Evolutionary conservation across 2,113 vertebrate genomes (phyloP).

Genomic region (Spilogale gracilis): DNA sequence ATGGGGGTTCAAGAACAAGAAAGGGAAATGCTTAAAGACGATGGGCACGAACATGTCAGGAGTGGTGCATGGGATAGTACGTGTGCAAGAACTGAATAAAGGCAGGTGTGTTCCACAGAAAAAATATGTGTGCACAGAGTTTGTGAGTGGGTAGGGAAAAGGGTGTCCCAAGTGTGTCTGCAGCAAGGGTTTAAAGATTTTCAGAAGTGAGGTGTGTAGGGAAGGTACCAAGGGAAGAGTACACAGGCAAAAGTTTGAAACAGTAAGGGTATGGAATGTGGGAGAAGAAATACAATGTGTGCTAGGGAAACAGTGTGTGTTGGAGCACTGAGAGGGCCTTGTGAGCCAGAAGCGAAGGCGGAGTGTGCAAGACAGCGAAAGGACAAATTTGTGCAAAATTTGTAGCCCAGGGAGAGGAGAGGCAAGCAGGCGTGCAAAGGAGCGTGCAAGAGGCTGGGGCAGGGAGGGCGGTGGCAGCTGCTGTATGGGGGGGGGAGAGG

Average conservation of each 20-base stretch:
- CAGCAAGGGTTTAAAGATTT: constrained; percentile 68
- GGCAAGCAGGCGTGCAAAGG: constrained; percentile 62
- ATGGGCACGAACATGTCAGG: not conserved
- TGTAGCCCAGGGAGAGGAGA: constrained; percentile 59
- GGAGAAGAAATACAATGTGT: not conserved
- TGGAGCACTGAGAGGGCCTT: not conserved
- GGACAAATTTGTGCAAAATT: constrained; percentile 78
- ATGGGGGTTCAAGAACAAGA: not conserved
- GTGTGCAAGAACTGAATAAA: not conserved
- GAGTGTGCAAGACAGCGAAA: constrained; percentile 69
- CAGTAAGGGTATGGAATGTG: not conserved
- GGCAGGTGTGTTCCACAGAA: not conserved
- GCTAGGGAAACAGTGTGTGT: not conserved
- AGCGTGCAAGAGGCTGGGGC: constrained; percentile 67
- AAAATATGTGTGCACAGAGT: not conserved
- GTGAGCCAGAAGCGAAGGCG: not conserved
- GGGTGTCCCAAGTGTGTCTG: constrained; percentile 77
- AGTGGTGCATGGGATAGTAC: not conserved
- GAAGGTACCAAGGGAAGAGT: not conserved
- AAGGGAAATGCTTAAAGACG: not conserved
- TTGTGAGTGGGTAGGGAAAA: not conserved
- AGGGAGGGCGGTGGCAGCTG: not conserved
- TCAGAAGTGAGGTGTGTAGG: not conserved
- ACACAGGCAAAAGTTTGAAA: not conserved
- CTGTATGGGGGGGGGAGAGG: constrained; percentile 40